Evolutionary conservation across 2,888 invertebrate species (phyloP), one percentile per base, ranked within the genome.

Genomic region (Drosophila demipolita): DNA sequence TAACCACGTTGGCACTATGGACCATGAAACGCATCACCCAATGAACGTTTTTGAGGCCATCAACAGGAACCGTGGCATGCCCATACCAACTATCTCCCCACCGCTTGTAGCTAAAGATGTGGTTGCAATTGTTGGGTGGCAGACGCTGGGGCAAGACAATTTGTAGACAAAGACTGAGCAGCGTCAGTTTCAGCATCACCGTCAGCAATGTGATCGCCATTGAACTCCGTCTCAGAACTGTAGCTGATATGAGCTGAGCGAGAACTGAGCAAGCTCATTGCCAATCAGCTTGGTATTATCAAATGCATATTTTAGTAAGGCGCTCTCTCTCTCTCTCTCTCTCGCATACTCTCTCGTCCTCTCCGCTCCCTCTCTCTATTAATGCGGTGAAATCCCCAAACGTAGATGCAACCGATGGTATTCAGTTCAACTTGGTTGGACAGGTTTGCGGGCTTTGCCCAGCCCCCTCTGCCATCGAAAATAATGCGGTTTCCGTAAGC

Each of bases 371-470:
- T 23, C 45, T 23, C 20, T 36, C 36, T 40, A 11, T 23, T 9
- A 15, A n/a, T 29, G 29, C 38, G 64, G 58, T 64, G 66, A 45
- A 85, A 60, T 75, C 49, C 55, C 80, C 71, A 26, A 45, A 36
- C 23, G 32, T 29, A 54, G 29, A 23, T 40, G 59, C 20, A 20
- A 54, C 23, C 36, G 48, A n/a, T 45, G 45, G 23, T 42, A 20
- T 40, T 40, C 52, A 23, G 17, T 49, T 3, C 15, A 20, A n/a
- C 35, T 35, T 53, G 50, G 8, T 23, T 23, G 50, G 71, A 80
- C 72, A 23, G 80, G 76, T 86, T 68, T 62, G 40, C 55, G 83
- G 82, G 80, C 73, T 76, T 88, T 82, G 29, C 89, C 88, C 82
- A 65, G 26, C 50, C 38, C 36, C 36, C 35, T 45, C 33, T 23